Percentiles rank a stretch among this genome's conserved stretches.
Evolutionary conservation across 2,113 vertebrate species (phyloP).

Genomic region (Catharus bicknelli): DNA sequence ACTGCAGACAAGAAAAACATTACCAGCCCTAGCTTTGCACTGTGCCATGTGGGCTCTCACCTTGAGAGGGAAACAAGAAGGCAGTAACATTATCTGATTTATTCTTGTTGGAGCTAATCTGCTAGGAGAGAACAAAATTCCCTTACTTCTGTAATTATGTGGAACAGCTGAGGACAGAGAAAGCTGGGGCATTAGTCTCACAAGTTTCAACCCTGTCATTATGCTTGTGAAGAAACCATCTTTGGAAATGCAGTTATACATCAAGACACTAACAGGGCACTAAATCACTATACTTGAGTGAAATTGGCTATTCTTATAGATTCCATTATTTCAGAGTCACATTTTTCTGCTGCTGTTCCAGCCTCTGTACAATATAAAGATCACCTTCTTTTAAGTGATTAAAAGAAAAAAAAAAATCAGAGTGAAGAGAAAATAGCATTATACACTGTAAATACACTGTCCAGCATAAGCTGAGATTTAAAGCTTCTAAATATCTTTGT

Average conservation of each 20-base stretch:
- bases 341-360: conserved; percentile 40
- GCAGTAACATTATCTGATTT: conserved; percentile 44
- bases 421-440: neutral
- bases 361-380: neutral
- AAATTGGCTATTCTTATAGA: conserved; percentile 61
- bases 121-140: conserved; percentile 24
- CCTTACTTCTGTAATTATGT: conserved; percentile 36
- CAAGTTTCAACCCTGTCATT: conserved; percentile 58
- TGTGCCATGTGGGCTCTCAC: fast-evolving
- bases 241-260: conserved; percentile 62
- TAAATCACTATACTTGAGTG: conserved; percentile 66
- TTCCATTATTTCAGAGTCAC: conserved; percentile 60
- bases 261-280: conserved; percentile 59
- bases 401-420: neutral
- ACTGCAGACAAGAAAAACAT: neutral
- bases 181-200: conserved; percentile 33
- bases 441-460: neutral
- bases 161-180: conserved; percentile 44
- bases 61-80: neutral
- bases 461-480: neutral
- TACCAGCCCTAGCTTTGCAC: neutral
- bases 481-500: neutral
- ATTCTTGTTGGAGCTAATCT: conserved; percentile 36
- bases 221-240: conserved; percentile 47
- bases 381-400: neutral